Evolutionary conservation across 2,797 vertebrate species (phyloP).

Genomic region (Acanthurus lineatus): DNA sequence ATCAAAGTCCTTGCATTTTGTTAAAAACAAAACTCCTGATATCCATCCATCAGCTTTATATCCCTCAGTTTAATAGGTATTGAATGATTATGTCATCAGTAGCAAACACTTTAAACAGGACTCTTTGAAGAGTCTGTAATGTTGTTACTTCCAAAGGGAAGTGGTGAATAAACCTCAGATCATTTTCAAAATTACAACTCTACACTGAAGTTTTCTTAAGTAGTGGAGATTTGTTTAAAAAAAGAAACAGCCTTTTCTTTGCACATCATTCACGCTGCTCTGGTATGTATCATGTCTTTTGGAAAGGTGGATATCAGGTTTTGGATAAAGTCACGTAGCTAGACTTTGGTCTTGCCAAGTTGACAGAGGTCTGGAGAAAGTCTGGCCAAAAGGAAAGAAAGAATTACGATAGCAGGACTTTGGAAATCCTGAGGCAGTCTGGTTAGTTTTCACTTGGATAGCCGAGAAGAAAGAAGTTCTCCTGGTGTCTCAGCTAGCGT

Average conservation of each 20-base stretch:
- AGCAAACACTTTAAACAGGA: too few relatives aligned
- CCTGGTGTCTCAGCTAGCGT: background rate
- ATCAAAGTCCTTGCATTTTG: too few relatives aligned
- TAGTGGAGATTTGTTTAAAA: background rate
- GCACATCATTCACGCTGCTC: slow-evolving; percentile 17
- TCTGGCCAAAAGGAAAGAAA: slow-evolving; percentile 23
- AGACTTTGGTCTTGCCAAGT: slow-evolving; percentile 32
- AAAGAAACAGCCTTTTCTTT: slow-evolving; percentile 15
- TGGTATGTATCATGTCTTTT: slow-evolving; percentile 37
- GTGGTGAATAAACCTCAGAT: background rate
- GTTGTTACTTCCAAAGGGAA: too few relatives aligned
- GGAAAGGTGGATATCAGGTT: slow-evolving; percentile 56
- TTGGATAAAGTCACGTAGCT: slow-evolving; percentile 40
- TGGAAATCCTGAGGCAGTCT: slow-evolving; percentile 20
- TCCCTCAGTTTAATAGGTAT: too few relatives aligned
- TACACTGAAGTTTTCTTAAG: background rate
- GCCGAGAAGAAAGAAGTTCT: slow-evolving; percentile 4
- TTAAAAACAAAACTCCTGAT: too few relatives aligned
- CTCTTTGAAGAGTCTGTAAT: too few relatives aligned
- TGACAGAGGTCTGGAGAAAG: slow-evolving; percentile 66
- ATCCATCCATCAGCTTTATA: too few relatives aligned
- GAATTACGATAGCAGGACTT: slow-evolving; percentile 4
- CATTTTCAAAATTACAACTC: background rate
- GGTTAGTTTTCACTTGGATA: slow-evolving; percentile 24
- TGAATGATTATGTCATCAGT: too few relatives aligned